Conservation (phyloP, 1,140 invertebrate species). For the Trialeurodes vaporariorum region DNA sequence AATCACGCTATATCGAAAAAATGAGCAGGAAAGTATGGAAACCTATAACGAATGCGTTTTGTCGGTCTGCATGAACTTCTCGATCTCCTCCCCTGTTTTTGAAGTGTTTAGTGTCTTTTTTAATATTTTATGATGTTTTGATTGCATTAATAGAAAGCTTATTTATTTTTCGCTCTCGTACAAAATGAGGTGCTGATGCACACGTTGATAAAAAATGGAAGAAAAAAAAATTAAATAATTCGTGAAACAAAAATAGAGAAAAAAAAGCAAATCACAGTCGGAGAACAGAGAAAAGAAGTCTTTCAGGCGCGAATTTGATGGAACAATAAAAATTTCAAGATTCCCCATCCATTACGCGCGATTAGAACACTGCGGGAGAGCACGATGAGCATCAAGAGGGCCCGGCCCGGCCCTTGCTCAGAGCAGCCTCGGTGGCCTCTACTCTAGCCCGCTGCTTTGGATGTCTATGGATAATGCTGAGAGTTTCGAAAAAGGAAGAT, state of each 20-base stretch:
- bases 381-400: neutral
- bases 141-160: neutral
- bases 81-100: no score
- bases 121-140: neutral
- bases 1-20: no score
- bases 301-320: neutral
- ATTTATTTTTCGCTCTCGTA: no score
- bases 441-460: neutral
- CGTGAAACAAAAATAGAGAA: neutral
- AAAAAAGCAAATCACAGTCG: no score
- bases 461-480: no score
- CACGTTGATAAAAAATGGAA: neutral
- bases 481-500: no score
- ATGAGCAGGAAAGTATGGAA: no score
- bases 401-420: no score
- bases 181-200: neutral
- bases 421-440: neutral
- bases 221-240: neutral
- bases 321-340: neutral
- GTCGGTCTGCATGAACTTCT: no score
- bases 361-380: neutral
- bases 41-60: no score
- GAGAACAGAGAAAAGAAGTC: neutral
- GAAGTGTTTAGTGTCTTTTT: neutral
- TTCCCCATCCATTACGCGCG: neutral